Conservation (phyloP, 2,888 invertebrate genomes). For the Aleiodes testaceus region DNA sequence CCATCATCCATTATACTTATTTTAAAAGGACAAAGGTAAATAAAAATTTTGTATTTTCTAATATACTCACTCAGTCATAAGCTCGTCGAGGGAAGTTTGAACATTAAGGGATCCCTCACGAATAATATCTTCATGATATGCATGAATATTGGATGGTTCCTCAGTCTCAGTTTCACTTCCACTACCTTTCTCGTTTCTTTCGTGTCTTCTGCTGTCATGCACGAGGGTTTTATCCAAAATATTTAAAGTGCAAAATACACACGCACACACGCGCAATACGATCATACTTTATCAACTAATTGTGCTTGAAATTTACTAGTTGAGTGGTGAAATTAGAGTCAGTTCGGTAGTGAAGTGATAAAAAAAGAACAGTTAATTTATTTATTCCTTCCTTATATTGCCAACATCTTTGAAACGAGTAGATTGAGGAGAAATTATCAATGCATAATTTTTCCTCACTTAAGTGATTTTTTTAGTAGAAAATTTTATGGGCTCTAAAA, state of each 20-base stretch:
- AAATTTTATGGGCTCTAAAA: too few relatives aligned
- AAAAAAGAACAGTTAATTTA: too few relatives aligned
- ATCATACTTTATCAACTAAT: constrained; percentile 48
- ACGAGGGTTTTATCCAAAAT: constrained; percentile 56
- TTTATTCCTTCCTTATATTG: too few relatives aligned
- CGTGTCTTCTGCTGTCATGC: constrained; percentile 70
- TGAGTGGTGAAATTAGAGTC: not conserved
- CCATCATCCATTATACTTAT: not conserved
- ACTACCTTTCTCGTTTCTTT: constrained; percentile 76
- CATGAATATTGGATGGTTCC: constrained; percentile 68
- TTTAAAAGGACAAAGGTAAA: not conserved
- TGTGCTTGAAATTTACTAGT: constrained; percentile 26
- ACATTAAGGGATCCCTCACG: constrained; percentile 68
- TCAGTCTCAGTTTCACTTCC: constrained; percentile 84
- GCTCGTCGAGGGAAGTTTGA: constrained; percentile 71
- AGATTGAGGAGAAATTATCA: too few relatives aligned
- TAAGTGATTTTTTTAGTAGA: too few relatives aligned
- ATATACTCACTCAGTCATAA: constrained; percentile 73
- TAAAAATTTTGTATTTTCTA: constrained; percentile 41
- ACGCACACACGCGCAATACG: constrained; percentile 54
- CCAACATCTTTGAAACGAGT: too few relatives aligned
- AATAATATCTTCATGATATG: constrained; percentile 67
- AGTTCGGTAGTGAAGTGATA: too few relatives aligned
- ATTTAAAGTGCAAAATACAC: constrained; percentile 62
- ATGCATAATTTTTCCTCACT: too few relatives aligned